A percentile compares a stretch with the other conserved stretches of the same genome.
Evolutionary conservation across 1,140 invertebrate species (phyloP).

Genomic region (Apis mellifera): DNA sequence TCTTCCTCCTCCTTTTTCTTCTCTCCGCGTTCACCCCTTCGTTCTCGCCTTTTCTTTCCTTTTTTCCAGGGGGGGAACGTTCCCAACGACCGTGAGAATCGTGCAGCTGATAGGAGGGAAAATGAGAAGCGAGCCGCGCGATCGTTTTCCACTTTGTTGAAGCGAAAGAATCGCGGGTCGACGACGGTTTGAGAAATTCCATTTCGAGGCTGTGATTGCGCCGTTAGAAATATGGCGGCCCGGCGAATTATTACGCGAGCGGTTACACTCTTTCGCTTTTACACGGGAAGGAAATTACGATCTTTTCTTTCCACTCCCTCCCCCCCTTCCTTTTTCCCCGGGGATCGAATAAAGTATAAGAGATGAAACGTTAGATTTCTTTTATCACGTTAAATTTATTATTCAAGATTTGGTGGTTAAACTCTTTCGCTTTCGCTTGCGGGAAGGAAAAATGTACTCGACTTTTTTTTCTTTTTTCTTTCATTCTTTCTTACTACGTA

Average conservation of each 20-base stretch:
- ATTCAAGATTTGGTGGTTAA: too few species aligned
- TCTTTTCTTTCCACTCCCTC: too few species aligned
- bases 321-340: too few species aligned
- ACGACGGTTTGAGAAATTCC: conserved; percentile 14
- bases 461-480: too few species aligned
- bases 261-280: not conserved
- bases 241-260: not conserved
- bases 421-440: too few species aligned
- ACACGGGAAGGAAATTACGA: not conserved
- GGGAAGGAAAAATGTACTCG: too few species aligned
- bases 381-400: too few species aligned
- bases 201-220: conserved; percentile 27
- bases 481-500: too few species aligned
- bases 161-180: conserved; percentile 26
- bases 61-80: not conserved
- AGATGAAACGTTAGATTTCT: too few species aligned
- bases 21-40: not conserved
- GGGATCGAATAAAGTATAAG: too few species aligned
- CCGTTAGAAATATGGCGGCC: conserved; percentile 1
- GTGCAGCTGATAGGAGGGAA: conserved; percentile 35
- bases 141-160: conserved; percentile 39
- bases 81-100: conserved; percentile 32
- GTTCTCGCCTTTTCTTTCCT: too few species aligned
- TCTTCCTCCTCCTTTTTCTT: not conserved
- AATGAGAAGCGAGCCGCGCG: conserved; percentile 48